These are phyloP conservation scores for Lanius ludovicianus DNA, from an alignment of 2,113 vertebrate species.

Conservation along the genomic window DNA sequence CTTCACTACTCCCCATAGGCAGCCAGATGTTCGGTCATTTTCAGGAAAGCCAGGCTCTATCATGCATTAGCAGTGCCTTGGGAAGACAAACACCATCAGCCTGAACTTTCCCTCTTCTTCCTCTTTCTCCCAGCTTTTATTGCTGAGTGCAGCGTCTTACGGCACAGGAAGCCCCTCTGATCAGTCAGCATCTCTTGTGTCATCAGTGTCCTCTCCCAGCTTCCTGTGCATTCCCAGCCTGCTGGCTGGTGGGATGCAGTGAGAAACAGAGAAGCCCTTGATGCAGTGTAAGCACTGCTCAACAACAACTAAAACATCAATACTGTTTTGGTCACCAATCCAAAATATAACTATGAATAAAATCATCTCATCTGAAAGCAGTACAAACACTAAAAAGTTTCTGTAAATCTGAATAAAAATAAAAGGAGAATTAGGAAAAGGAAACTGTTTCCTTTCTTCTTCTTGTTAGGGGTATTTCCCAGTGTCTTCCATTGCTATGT, in stretches of 20 bases:
- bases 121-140: not conserved
- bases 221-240: not conserved
- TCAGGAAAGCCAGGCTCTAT: not conserved
- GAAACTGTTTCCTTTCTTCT: not conserved
- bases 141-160: not conserved
- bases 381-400: not conserved
- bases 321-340: not conserved
- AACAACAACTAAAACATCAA: not conserved
- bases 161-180: rapidly evolving
- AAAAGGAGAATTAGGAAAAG: not conserved
- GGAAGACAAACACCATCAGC: not conserved
- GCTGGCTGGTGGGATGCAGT: rapidly evolving
- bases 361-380: not conserved
- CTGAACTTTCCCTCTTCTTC: not conserved
- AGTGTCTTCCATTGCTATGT: not conserved
- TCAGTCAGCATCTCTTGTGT: not conserved
- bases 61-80: not conserved
- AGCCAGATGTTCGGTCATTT: not conserved
- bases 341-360: not conserved
- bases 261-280: not conserved
- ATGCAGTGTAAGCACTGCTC: not conserved
- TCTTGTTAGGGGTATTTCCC: not conserved
- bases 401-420: not conserved
- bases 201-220: rapidly evolving
- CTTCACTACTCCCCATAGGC: rapidly evolving